These are phyloP conservation scores for Hydra vulgaris DNA, from an alignment of 30 jellyfish, hydroid and myxozoan species.

Conservation along the genomic window DNA sequence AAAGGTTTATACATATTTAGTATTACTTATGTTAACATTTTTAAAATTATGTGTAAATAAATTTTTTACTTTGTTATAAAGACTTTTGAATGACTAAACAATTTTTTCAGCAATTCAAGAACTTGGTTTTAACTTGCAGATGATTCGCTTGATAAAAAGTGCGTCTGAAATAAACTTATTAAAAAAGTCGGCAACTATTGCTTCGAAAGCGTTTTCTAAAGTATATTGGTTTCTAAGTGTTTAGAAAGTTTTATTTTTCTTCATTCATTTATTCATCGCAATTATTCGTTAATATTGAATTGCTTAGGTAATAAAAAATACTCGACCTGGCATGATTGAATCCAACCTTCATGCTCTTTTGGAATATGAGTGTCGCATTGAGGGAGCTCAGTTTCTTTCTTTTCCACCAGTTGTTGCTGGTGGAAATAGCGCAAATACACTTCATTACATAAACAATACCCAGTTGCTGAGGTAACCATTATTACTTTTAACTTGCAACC, in stretches of 20 bases:
- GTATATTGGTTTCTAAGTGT: conserved; percentile 12
- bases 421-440: conserved; percentile 77
- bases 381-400: conserved; percentile 81
- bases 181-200: conserved; percentile 51
- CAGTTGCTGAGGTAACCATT: conserved; percentile 46
- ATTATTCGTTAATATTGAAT: too few species aligned
- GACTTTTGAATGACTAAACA: too few species aligned
- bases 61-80: too few species aligned
- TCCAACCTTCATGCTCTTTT: conserved; percentile 52
- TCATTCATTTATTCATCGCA: not conserved
- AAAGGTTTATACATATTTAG: not conserved
- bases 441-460: conserved; percentile 72
- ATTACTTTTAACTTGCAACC: too few species aligned
- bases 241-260: not conserved
- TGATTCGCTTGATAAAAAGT: conserved; percentile 57
- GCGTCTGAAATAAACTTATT: conserved; percentile 45
- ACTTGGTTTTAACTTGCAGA: conserved; percentile 42
- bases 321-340: conserved; percentile 70
- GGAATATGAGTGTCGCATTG: conserved; percentile 60
- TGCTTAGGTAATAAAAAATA: conserved; percentile 58
- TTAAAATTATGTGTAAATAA: too few species aligned
- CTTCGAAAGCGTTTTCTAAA: conserved; percentile 55
- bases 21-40: too few species aligned
- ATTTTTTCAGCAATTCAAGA: conserved; percentile 38
- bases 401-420: conserved; percentile 98